phyloP scores from a whole-genome alignment of 2,888 invertebrate genomes.

The Drosophila picticornis region DNA sequence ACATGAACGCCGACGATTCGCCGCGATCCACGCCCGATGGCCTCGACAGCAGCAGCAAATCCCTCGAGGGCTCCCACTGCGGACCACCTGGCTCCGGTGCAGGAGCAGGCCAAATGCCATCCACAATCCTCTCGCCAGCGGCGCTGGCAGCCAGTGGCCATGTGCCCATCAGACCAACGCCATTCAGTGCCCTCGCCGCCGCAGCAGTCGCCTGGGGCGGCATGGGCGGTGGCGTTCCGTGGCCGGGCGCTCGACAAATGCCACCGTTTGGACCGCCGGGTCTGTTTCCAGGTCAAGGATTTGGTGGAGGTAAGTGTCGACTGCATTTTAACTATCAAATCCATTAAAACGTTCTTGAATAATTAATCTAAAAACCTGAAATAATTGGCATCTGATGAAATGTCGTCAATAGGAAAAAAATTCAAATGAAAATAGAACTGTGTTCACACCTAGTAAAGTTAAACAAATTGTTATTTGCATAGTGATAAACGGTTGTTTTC shows the following conservation, averaged over 20 bases:
- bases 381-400: neutral
- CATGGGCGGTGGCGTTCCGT: constrained; percentile 86
- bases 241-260: constrained; percentile 88
- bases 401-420: neutral
- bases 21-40: constrained; percentile 85
- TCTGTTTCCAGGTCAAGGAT: constrained; percentile 89
- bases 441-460: neutral
- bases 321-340: neutral
- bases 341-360: neutral
- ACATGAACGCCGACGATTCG: constrained; percentile 87
- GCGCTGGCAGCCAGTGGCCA: constrained; percentile 85
- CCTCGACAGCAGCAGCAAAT: constrained; percentile 83
- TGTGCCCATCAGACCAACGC: constrained; percentile 91
- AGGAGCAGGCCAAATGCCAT: constrained; percentile 65
- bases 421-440: neutral
- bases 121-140: constrained; percentile 82
- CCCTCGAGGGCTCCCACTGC: constrained; percentile 74
- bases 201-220: constrained; percentile 89
- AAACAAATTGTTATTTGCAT: neutral
- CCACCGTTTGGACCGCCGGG: constrained; percentile 88
- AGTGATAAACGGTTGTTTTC: neutral
- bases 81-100: constrained; percentile 49
- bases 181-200: constrained; percentile 91
- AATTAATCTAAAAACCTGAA: neutral
- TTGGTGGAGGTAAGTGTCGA: constrained; percentile 86